Percentiles rank a stretch among this genome's conserved stretches.
Evolutionary conservation across 2,797 vertebrate species (phyloP).

Genomic region (Arrhamphus sclerolepis): DNA sequence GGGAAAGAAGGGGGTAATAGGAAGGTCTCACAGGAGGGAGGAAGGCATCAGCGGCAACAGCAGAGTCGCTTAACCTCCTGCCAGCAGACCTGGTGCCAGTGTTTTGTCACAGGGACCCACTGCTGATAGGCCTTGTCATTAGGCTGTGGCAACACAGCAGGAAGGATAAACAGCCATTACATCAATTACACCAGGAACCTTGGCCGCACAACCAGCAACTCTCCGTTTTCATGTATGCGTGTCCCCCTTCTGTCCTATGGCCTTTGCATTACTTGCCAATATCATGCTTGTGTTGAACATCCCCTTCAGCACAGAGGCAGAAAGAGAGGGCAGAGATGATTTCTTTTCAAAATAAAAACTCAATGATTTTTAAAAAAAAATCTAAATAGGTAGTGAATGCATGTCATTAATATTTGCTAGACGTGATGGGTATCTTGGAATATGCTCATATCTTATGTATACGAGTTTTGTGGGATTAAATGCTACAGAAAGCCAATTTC

Average conservation of each 20-base stretch:
- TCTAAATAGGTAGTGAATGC: slow-evolving; percentile 6
- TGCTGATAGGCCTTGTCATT: slow-evolving; percentile 85
- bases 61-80: slow-evolving; percentile 86
- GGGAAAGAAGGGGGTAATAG: slow-evolving; percentile 24
- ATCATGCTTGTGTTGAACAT: slow-evolving; percentile 22
- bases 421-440: neutral
- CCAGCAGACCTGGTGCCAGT: slow-evolving; percentile 82
- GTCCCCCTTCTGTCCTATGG: slow-evolving; percentile 60
- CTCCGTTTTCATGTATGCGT: slow-evolving; percentile 46
- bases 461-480: too few species aligned
- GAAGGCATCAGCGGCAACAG: slow-evolving; percentile 70
- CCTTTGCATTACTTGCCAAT: slow-evolving; percentile 50
- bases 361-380: slow-evolving; percentile 19
- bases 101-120: slow-evolving; percentile 85
- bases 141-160: slow-evolving; percentile 82
- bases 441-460: too few species aligned
- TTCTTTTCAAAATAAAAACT: slow-evolving; percentile 8
- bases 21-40: slow-evolving; percentile 51
- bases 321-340: slow-evolving; percentile 16
- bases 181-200: slow-evolving; percentile 84
- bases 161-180: slow-evolving; percentile 88
- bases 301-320: slow-evolving; percentile 32
- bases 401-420: neutral
- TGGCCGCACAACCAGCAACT: slow-evolving; percentile 75
- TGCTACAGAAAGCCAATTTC: too few species aligned